Percentiles rank a stretch among this genome's conserved stretches.
These are phyloP conservation scores for Rana temporaria DNA, from an alignment of 2,113 vertebrate genomes.

Conservation along the genomic window DNA sequence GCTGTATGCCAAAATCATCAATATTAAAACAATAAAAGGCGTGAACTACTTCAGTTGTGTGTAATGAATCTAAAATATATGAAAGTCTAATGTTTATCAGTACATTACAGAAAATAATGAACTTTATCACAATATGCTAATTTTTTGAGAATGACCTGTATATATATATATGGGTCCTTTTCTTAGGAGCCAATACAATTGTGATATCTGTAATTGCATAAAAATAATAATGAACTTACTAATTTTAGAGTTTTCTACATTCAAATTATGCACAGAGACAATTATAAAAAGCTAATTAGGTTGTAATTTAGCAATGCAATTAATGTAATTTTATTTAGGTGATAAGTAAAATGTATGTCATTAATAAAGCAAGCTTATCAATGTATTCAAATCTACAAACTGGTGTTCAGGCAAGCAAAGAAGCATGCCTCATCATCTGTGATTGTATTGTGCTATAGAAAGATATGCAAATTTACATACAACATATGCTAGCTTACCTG, in stretches of 20 bases:
- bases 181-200: too few relatives aligned
- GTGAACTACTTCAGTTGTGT: too few relatives aligned
- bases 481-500: conserved; percentile 39
- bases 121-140: too few relatives aligned
- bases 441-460: not conserved
- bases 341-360: conserved; percentile 1
- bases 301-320: conserved; percentile 23
- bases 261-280: not conserved
- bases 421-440: not conserved
- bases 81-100: too few relatives aligned
- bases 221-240: too few relatives aligned
- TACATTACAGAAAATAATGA: too few relatives aligned
- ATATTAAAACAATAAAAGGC: too few relatives aligned
- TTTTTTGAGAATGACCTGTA: too few relatives aligned
- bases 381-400: not conserved
- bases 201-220: too few relatives aligned
- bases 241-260: not conserved
- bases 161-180: too few relatives aligned
- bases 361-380: not conserved
- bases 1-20: too few relatives aligned
- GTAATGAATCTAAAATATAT: too few relatives aligned
- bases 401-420: not conserved
- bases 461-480: conserved; percentile 1
- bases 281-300: not conserved
- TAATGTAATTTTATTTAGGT: not conserved